Evolutionary conservation across 2,113 vertebrate genomes (phyloP), one percentile per base, ranked within the genome.

Genomic region (Siniperca chuatsi): DNA sequence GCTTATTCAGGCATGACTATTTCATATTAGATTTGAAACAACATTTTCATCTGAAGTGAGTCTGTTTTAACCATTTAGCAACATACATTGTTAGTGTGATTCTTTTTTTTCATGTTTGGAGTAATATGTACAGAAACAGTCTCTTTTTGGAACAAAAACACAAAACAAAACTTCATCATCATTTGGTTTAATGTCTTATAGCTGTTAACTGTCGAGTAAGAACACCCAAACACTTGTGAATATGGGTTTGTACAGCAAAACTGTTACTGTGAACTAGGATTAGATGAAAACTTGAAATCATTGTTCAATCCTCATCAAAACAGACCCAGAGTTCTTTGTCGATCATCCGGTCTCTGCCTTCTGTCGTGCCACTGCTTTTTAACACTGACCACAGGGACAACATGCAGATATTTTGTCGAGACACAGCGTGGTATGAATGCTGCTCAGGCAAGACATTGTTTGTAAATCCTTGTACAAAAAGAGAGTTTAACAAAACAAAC

Each of bases 251-350:
- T 91, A 80, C 75, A 88, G 78, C 11, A 35, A 86, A 86, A 77
- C 84, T 29, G 79, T 90, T 82, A 92, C 82, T 87, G 87, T 92
- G 78, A 94, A 91, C 78, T 87, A 78, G 77, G 68, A 73, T 77
- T 85, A 73, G 70, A 88, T 60, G 65, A 79, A 86, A 81, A 87
- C 55, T 78, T 79, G 35, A 85, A 87, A 57, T 83, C 42, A 52
- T 29, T 66, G 81, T 89, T 82, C 15, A 20, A 55, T 70, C 74
- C 6, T 80, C 21, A 25, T 50, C 33, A 66, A 83, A 82, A 75
- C n/a, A 60, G 50, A 82, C 42, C 37, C 58, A 44, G 44, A 8
- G 55, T 72, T 67, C 55, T 82, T 42, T 77, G 86, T 87, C 37
- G 65, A 62, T 52, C 81, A 83, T 81, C 29, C 44, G 64, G 73